Conservation (phyloP, 2,797 vertebrate genomes). For the Rhynchotus rufescens region DNA sequence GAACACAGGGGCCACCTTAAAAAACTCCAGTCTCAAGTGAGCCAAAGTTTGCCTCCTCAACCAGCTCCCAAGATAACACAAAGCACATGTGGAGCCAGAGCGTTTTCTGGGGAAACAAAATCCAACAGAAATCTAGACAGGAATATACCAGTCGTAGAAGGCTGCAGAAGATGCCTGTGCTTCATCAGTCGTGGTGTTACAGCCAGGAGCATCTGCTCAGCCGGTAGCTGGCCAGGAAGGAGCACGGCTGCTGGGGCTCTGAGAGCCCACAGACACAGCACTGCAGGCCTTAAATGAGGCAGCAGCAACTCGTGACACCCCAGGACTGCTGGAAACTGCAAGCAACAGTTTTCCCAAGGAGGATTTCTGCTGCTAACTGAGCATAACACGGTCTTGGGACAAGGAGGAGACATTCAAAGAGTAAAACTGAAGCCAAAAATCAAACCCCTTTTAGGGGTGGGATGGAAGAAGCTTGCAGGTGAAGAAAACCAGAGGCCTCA, state of each 20-base stretch:
- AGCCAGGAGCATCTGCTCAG: not conserved
- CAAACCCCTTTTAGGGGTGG: not conserved
- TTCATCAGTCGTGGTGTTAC: conserved; percentile 16
- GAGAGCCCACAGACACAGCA: not conserved
- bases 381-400: not conserved
- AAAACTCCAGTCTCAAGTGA: not conserved
- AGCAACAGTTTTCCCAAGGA: not conserved
- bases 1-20: not conserved
- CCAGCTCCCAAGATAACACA: conserved; percentile 40
- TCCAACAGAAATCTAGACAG: not conserved
- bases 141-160: not conserved
- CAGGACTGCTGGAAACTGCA: not conserved
- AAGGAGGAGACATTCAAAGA: not conserved
- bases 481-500: not conserved
- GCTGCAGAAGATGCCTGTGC: not conserved
- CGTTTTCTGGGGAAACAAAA: not conserved
- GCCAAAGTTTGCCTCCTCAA: conserved; percentile 38
- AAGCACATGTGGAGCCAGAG: conserved; percentile 25
- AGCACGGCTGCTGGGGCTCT: conserved; percentile 6
- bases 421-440: not conserved
- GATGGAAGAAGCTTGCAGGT: not conserved
- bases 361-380: not conserved
- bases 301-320: not conserved
- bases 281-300: not conserved
- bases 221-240: conserved; percentile 11